Conservation (phyloP, 2,113 vertebrate species). For the Brachyhypopomus gauderio region DNA sequence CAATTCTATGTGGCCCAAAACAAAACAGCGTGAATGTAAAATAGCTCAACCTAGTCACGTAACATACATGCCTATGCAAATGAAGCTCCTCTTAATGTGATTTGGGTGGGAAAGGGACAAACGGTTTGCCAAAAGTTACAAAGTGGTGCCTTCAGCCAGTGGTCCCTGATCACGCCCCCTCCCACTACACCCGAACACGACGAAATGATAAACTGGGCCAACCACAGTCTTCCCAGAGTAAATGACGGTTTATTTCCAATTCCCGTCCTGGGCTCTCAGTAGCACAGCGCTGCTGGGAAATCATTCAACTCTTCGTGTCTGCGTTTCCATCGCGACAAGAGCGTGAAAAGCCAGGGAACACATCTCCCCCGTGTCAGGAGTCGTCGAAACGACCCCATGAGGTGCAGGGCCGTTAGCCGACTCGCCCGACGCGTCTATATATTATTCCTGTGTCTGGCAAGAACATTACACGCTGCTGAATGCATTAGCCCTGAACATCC, state of each 20-base stretch:
- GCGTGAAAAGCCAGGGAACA: conserved; percentile 27
- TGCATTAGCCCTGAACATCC: conserved; percentile 41
- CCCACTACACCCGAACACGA: background rate
- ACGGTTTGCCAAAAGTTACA: background rate
- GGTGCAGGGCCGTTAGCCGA: conserved; percentile 18
- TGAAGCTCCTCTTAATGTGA: background rate
- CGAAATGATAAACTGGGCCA: conserved; percentile 6
- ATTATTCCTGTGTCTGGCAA: conserved; percentile 43
- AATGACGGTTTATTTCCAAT: conserved; percentile 31
- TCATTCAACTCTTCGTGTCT: conserved; percentile 35
- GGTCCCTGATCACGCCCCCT: background rate
- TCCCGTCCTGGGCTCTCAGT: conserved; percentile 23
- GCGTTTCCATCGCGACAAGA: conserved; percentile 20
- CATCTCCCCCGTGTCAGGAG: conserved; percentile 24
- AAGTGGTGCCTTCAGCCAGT: background rate
- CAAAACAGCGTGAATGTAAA: background rate
- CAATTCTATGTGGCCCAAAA: background rate
- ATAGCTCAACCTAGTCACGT: background rate
- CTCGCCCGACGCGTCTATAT: conserved; percentile 23
- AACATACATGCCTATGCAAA: background rate
- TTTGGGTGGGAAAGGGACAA: background rate
- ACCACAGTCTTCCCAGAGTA: conserved; percentile 12
- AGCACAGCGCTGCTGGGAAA: conserved; percentile 52
- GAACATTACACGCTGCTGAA: conserved; percentile 46
- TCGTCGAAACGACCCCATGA: background rate